These are phyloP conservation scores for Leuciscus idus DNA, from an alignment of 2,113 vertebrate species.

Conservation along the genomic window DNA sequence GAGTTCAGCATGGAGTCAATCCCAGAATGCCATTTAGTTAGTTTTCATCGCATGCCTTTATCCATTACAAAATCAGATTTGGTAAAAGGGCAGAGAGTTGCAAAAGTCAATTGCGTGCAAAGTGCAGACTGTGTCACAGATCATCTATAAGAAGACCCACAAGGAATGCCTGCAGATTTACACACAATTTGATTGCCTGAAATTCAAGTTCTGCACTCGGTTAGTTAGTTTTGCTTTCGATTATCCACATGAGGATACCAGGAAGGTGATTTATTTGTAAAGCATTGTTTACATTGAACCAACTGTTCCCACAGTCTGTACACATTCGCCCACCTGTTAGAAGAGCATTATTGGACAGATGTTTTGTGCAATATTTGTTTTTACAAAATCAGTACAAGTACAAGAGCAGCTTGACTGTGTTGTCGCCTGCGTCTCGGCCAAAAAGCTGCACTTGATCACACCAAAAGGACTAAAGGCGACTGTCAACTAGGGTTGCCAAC, in stretches of 20 bases:
- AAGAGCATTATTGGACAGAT: not conserved
- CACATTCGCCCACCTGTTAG: not conserved
- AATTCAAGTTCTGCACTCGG: not conserved
- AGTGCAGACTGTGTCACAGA: not conserved
- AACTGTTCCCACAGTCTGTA: not conserved
- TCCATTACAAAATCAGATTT: conserved; percentile 65
- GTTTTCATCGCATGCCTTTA: conserved; percentile 43
- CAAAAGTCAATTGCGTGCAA: not conserved
- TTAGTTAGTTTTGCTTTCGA: not conserved
- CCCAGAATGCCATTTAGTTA: conserved; percentile 58
- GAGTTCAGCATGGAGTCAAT: conserved; percentile 66
- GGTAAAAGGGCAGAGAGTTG: conserved; percentile 35
- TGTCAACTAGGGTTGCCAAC: too few relatives aligned
- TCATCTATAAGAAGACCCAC: not conserved
- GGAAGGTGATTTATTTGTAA: not conserved
- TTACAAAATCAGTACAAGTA: not conserved
- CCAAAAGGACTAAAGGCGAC: too few relatives aligned
- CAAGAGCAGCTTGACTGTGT: too few relatives aligned
- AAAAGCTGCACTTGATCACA: too few relatives aligned
- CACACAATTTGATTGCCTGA: not conserved
- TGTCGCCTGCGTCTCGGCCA: too few relatives aligned
- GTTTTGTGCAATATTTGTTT: not conserved
- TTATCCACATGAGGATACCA: not conserved
- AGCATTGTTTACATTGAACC: not conserved
- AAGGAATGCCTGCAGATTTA: not conserved